Evolutionary conservation across 2,888 invertebrate species (phyloP).

Genomic region (Epinotia brunnichana): DNA sequence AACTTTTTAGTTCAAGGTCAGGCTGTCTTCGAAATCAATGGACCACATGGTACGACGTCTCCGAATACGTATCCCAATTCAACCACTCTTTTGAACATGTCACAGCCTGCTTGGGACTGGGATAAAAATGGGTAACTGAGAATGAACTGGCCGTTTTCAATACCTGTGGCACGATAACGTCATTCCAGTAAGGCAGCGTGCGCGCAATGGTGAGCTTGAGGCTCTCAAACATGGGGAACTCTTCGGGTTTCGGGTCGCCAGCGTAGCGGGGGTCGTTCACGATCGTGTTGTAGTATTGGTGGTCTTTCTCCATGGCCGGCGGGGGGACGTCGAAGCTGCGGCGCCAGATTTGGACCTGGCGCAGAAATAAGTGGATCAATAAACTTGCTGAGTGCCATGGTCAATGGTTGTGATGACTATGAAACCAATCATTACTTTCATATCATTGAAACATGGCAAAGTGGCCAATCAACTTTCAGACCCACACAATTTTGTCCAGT

Average conservation of each 20-base stretch:
- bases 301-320: slow-evolving; percentile 90
- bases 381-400: neutral
- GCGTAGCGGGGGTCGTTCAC: slow-evolving; percentile 90
- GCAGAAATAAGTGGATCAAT: neutral
- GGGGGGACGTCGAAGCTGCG: slow-evolving; percentile 92
- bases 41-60: too few species aligned
- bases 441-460: too few species aligned
- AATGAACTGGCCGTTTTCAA: slow-evolving; percentile 25
- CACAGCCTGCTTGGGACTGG: too few species aligned
- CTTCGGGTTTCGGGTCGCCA: slow-evolving; percentile 87
- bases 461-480: too few species aligned
- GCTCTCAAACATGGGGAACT: slow-evolving; percentile 93
- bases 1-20: too few species aligned
- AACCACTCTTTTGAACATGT: too few species aligned
- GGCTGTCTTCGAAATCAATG: too few species aligned
- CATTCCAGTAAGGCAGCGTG: slow-evolving; percentile 94
- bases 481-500: too few species aligned
- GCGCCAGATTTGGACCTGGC: slow-evolving; percentile 91
- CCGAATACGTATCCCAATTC: too few species aligned
- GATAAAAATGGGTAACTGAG: too few species aligned
- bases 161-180: slow-evolving; percentile 89
- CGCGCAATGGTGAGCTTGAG: slow-evolving; percentile 91
- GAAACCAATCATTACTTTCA: too few species aligned
- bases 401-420: too few species aligned
- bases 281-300: slow-evolving; percentile 89